These are phyloP conservation scores for Polyommatus icarus DNA, from an alignment of 2,888 invertebrate genomes.

Conservation along the genomic window DNA sequence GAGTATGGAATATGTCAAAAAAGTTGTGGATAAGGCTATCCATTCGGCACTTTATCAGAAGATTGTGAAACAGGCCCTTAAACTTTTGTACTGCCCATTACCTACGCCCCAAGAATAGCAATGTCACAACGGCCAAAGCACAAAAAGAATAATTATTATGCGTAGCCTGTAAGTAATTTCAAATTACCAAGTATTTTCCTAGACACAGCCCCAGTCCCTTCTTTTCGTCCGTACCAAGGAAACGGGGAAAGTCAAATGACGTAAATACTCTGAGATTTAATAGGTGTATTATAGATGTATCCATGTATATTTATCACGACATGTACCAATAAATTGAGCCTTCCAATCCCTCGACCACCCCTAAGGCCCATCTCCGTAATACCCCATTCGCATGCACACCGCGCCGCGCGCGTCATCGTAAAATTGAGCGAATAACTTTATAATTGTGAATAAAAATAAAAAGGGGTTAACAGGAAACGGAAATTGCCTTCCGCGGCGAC, in stretches of 20 bases:
- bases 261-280: background rate
- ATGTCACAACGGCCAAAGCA: no score
- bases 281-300: background rate
- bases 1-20: no score
- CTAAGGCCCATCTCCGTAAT: background rate
- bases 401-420: slow-evolving; percentile 48
- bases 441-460: slow-evolving; percentile 71
- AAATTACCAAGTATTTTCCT: no score
- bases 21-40: no score
- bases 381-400: slow-evolving; percentile 62
- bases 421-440: slow-evolving; percentile 74
- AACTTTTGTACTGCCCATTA: no score
- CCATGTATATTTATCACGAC: slow-evolving; percentile 17
- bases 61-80: no score
- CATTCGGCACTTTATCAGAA: no score
- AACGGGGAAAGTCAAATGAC: background rate
- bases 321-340: background rate
- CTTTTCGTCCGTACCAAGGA: background rate
- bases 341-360: background rate
- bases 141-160: no score
- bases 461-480: slow-evolving; percentile 73
- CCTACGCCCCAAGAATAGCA: no score
- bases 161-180: no score
- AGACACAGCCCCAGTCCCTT: background rate
- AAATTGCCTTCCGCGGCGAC: slow-evolving; percentile 76